Base-by-base conservation (phyloP, 2,888 invertebrate genomes). In the Argyresthia albistria region DNA sequence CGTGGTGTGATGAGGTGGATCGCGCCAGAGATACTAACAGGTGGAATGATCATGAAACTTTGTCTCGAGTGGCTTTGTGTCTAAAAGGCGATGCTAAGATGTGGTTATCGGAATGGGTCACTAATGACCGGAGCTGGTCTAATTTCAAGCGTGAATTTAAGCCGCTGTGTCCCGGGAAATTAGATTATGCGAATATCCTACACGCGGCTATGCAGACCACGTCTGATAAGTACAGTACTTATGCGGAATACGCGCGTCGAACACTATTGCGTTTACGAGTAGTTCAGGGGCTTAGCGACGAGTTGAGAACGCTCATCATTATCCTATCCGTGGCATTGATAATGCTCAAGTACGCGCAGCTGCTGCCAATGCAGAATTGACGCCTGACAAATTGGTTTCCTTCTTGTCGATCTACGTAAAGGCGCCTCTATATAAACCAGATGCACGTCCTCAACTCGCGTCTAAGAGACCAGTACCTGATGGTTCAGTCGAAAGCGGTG, bases 191-290 rank as follows among this genome's bases (percentile, higher is more conserved):
- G 0, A 57, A 51, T 46, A 58, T 62, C 35, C 37, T 63, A 8
- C 60, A 36, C 35, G 59, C 61, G 0, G 56, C 58, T 6, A 60
- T 63, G 61, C 55, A 49, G 46, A 57, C 58, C 0, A 58, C 53
- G 0, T 65, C 66, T 0, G 58, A 60, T 35, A 57, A 54, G 4
- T 66, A 55, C 46, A 0, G 50, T 0, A 58, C 63, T 0, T 68
- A 65, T 25, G 60, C 64, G 0, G 66, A 66, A 25, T 66, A 66
- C 35, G 66, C 63, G 0, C 56, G 65, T 6, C 55, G 60, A 1
- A 54, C 65, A 0, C 15, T 66, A 10, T 48, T 66, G 3, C 57
- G 65, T 0, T 50, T 65, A 8, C 48, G 56, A 4, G 55, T 65
- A 11, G 58, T 65, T 6, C 48, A 35, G 48, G 37, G 48, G 9